These are phyloP conservation scores for Schlechtendalia chinensis DNA, from an alignment of 1,140 invertebrate species.

Conservation along the genomic window DNA sequence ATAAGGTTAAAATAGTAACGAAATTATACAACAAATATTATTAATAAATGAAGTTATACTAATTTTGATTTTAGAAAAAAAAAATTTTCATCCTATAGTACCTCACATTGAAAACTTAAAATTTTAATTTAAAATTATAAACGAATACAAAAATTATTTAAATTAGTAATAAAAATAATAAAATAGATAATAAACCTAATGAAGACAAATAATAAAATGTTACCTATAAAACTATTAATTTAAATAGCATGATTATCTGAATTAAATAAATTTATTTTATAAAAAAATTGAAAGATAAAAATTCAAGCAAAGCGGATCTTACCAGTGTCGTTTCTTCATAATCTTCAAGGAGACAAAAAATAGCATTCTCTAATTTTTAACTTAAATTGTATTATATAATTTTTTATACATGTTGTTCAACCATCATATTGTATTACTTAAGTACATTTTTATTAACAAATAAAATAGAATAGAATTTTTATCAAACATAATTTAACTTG, in stretches of 20 bases:
- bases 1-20: no score
- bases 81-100: no score
- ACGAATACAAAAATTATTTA: no score
- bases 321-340: conserved; percentile 22
- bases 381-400: conserved; percentile 27
- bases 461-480: background rate
- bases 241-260: no score
- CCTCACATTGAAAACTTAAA: no score
- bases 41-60: no score
- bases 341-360: conserved; percentile 45
- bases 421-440: background rate
- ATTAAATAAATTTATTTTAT: no score
- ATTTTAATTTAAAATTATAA: no score
- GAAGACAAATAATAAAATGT: background rate
- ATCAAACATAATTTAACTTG: background rate
- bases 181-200: background rate
- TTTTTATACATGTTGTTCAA: background rate
- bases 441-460: background rate
- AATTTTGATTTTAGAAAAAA: no score
- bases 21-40: no score
- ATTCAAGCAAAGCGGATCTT: conserved; percentile 37
- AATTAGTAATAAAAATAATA: no score
- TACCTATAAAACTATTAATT: no score
- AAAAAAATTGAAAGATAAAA: background rate
- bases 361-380: conserved; percentile 25